Base-by-base conservation (phyloP, 2,113 vertebrate species). In the Sceloporus undulatus region DNA sequence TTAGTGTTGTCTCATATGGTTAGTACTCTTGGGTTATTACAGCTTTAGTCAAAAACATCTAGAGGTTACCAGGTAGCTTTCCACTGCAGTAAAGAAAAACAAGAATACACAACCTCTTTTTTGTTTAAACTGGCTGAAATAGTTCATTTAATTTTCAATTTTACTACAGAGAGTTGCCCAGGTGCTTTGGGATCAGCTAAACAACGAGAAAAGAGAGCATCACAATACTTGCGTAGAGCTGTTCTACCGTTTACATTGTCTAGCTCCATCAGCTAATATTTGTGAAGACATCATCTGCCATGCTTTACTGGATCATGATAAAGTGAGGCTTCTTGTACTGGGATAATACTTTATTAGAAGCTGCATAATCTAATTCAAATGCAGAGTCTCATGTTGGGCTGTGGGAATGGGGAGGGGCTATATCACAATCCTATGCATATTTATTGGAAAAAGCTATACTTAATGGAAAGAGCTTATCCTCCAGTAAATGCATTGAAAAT, bases 271-370 rank as follows among this genome's bases (percentile, higher is more conserved):
- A 0, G 96, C 98, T 27, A 97, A 94, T 89, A 96, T 99, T 96
- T 99, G 99, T 1, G 99, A 99, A 92, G 98, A 99, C 93, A 98
- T 99, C 90, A 98, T 99, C 95, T 99, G 99, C 94, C 98, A 98
- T 0, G 97, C 98, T 0, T 96, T 99, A 11, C 83, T 98, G 93
- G 97, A 98, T 93, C 93, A 91, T 40, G 98, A 99, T 93, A 99
- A 99, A 96, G 99, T 98, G 34, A 89, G 94, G 77, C 13, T 34
- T 84, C 13, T 81, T 34, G 21, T n/a, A 10, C 16, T 62, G 25
- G 11, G 21, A 71, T 7, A 0, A 42, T 18, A 7, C 68, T 78
- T 66, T 81, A 1, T 29, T 84, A 70, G 23, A 81, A 0, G 5
- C 9, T 16, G 1, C 42, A 82, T 48, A 19, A 8, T 66, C 84